Evolutionary conservation across 2,888 invertebrate species (phyloP).

Genomic region (Spatulosminthurus flaviceps): DNA sequence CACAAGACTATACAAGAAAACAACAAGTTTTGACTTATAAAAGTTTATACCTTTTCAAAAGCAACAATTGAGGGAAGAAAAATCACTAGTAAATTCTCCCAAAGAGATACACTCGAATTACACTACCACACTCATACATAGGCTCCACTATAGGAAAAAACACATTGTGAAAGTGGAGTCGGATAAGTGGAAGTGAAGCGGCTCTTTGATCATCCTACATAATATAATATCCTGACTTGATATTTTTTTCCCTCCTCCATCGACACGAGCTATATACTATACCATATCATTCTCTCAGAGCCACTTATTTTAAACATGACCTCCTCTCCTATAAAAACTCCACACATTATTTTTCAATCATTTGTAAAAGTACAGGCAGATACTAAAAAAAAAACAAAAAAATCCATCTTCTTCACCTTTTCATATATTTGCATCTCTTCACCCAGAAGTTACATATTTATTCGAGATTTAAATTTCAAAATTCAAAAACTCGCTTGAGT

Average conservation of each 20-base stretch:
- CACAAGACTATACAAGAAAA: not conserved
- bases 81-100: constrained; percentile 25
- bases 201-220: constrained; percentile 14
- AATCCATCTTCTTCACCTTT: no score
- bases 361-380: no score
- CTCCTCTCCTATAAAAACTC: not conserved
- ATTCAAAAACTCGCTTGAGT: no score
- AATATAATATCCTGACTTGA: not conserved
- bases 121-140: no score
- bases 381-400: no score
- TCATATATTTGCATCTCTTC: no score
- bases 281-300: not conserved
- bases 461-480: no score
- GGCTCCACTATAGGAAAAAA: no score
- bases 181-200: constrained; percentile 26
- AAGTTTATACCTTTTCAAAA: not conserved
- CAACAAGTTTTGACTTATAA: not conserved
- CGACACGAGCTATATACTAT: not conserved
- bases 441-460: no score
- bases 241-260: constrained; percentile 3
- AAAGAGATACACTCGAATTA: constrained; percentile 27
- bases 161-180: constrained; percentile 39
- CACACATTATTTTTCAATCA: not conserved
- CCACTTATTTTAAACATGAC: constrained; percentile 21
- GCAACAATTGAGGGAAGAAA: constrained; percentile 34